phyloP scores from a whole-genome alignment of 2,888 invertebrate species.

The Polydrusus tereticollis region DNA sequence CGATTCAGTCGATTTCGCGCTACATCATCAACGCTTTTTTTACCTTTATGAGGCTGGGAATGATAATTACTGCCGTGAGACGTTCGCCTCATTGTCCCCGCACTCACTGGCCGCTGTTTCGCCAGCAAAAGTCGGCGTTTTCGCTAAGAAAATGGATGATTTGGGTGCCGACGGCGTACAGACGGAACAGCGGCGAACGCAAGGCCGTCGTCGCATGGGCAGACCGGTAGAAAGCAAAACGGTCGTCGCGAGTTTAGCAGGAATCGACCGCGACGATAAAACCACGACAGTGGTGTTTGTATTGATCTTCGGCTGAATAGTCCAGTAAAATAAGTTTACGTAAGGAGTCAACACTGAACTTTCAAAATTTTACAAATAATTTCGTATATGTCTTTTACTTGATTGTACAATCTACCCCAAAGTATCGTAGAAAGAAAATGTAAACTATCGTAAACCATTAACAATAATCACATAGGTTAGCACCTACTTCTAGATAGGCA shows the following conservation, averaged over 20 bases:
- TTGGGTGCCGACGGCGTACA: conserved; percentile 3
- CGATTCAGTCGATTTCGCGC: background rate
- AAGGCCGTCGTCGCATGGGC: conserved; percentile 12
- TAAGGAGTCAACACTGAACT: no score
- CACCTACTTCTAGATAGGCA: no score
- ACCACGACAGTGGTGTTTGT: background rate
- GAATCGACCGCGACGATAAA: conserved; percentile 34
- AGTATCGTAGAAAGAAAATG: no score
- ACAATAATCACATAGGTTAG: no score
- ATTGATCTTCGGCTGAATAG: conserved; percentile 5
- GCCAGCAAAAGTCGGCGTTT: conserved; percentile 23
- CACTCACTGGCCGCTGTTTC: conserved; percentile 39
- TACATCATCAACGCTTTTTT: conserved; percentile 27
- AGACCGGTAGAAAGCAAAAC: conserved; percentile 7
- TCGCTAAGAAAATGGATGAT: conserved; percentile 24
- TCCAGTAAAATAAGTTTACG: background rate
- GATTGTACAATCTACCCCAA: no score
- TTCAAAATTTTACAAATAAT: no score
- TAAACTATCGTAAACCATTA: no score
- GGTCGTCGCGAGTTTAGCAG: conserved; percentile 12
- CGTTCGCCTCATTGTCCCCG: conserved; percentile 43
- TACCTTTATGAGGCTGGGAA: conserved; percentile 39
- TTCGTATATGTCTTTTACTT: no score
- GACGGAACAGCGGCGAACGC: conserved; percentile 15
- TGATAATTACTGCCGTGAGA: conserved; percentile 34